Evolutionary conservation across 2,797 vertebrate genomes (phyloP).

Genomic region (Moxostoma hubbsi): DNA sequence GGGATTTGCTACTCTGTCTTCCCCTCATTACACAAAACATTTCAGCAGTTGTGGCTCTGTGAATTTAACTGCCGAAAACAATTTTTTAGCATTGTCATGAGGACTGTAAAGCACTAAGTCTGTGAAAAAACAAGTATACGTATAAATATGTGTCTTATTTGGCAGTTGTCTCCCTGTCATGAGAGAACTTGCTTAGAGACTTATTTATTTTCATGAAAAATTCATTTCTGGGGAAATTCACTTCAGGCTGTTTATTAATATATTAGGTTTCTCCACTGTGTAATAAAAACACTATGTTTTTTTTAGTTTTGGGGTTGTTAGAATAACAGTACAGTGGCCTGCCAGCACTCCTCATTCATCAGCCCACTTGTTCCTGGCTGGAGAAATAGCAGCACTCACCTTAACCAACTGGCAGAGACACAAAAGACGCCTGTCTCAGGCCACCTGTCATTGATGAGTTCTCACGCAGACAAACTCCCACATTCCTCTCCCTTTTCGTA

Average conservation of each 20-base stretch:
- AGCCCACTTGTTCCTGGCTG: conserved; percentile 55
- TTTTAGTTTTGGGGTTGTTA: conserved; percentile 48
- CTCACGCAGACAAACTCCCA: conserved; percentile 37
- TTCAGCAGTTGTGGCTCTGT: conserved; percentile 57
- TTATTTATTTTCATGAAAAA: conserved; percentile 76
- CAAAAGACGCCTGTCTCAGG: conserved; percentile 33
- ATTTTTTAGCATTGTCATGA: conserved; percentile 61
- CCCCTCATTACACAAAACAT: conserved; percentile 63
- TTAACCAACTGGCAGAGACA: conserved; percentile 51
- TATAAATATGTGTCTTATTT: conserved; percentile 44
- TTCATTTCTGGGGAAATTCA: conserved; percentile 66
- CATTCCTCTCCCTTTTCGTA: conserved; percentile 37
- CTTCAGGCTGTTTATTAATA: conserved; percentile 73
- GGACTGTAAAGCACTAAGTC: conserved; percentile 65
- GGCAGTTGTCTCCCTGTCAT: conserved; percentile 61
- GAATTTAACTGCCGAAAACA: conserved; percentile 48
- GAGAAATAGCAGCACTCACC: conserved; percentile 56
- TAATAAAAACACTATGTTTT: conserved; percentile 71
- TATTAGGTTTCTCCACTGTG: conserved; percentile 72
- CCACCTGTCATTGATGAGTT: conserved; percentile 31
- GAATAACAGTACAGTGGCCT: conserved; percentile 60
- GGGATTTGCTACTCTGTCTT: conserved; percentile 41
- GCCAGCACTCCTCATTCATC: conserved; percentile 58
- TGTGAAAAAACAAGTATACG: conserved; percentile 49
- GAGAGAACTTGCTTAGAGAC: conserved; percentile 67